phyloP scores from a whole-genome alignment of 2,888 invertebrate species.

The Podabrus alpinus region DNA sequence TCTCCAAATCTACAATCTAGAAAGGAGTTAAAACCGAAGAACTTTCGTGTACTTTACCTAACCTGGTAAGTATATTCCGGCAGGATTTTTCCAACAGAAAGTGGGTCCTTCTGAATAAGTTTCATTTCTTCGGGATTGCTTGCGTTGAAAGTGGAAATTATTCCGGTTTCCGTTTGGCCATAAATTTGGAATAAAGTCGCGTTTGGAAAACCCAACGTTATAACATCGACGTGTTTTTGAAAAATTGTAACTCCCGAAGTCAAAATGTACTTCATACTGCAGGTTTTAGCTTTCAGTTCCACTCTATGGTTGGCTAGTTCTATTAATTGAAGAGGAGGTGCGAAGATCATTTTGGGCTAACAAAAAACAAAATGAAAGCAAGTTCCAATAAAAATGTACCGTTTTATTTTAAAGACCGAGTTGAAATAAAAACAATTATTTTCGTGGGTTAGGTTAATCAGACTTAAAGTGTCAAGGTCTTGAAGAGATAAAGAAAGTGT shows the following conservation, averaged over 20 bases:
- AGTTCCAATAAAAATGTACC: too few relatives aligned
- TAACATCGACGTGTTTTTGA: not conserved
- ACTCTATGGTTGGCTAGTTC: not conserved
- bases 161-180: not conserved
- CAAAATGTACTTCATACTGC: not conserved
- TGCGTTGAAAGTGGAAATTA: not conserved
- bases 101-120: not conserved
- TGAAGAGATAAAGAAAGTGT: too few relatives aligned
- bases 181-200: not conserved
- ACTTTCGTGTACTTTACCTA: not conserved
- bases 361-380: too few relatives aligned
- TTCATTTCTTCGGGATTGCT: not conserved
- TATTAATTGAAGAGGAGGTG: not conserved
- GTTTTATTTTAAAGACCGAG: too few relatives aligned
- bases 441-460: too few relatives aligned
- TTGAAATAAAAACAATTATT: too few relatives aligned
- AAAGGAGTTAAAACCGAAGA: not conserved
- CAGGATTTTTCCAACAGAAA: not conserved
- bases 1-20: conserved; percentile 56
- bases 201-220: not conserved
- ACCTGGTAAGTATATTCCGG: not conserved
- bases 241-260: not conserved
- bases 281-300: not conserved
- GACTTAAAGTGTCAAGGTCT: too few relatives aligned
- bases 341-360: not conserved